Percentiles rank a stretch among this genome's conserved stretches.
phyloP scores from a whole-genome alignment of 2,888 invertebrate species.

The Punctoribates punctum region DNA sequence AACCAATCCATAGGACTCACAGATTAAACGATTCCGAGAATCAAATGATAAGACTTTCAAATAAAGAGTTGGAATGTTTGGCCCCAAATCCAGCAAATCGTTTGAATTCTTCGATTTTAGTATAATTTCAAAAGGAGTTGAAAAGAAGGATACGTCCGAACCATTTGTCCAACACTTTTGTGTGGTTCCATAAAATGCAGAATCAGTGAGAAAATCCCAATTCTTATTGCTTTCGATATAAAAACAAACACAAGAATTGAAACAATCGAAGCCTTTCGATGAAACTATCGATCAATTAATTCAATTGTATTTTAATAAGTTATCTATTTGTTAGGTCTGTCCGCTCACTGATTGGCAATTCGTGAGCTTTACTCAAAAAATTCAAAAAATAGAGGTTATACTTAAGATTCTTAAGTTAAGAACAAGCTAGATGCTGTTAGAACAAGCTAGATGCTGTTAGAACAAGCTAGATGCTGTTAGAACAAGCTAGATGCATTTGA shows the following conservation, averaged over 20 bases:
- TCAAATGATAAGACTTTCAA: constrained; percentile 18
- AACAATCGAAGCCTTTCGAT: not conserved
- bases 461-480: too few relatives aligned
- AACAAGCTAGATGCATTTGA: too few relatives aligned
- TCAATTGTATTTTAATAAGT: not conserved
- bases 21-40: constrained; percentile 12
- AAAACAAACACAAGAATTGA: constrained; percentile 9
- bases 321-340: too few relatives aligned
- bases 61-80: constrained; percentile 26
- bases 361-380: too few relatives aligned
- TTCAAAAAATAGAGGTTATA: too few relatives aligned
- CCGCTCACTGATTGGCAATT: too few relatives aligned
- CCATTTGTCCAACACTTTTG: constrained; percentile 14
- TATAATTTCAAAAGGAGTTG: constrained; percentile 11
- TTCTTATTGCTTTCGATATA: constrained; percentile 15
- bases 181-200: not conserved
- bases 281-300: not conserved
- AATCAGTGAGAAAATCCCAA: not conserved
- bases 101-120: not conserved
- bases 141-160: not conserved
- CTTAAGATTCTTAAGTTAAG: too few relatives aligned
- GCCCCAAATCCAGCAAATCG: not conserved
- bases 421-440: too few relatives aligned
- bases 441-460: too few relatives aligned
- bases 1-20: constrained; percentile 18